Evolutionary conservation across 2,888 invertebrate genomes (phyloP), one percentile per base, ranked within the genome.

Genomic region (Cosmia trapezina): DNA sequence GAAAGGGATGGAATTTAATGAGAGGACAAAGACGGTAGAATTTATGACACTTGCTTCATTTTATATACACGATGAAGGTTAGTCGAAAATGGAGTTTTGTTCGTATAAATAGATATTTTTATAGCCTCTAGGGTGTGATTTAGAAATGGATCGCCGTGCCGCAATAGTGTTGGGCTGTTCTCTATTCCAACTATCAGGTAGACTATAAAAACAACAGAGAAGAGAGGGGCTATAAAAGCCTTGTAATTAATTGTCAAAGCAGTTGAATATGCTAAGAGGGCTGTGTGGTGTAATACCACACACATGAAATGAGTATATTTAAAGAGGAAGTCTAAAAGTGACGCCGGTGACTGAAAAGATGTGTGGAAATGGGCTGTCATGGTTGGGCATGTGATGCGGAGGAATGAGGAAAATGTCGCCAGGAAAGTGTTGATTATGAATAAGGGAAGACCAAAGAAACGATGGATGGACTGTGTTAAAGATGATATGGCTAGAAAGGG

Each of bases 1-100:
- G 70, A 70, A 83, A 83, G 83, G 88, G 87, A 89, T 89, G 80
- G 87, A 89, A 89, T 90, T 89, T 90, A 91, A 91, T 90, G 89
- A 86, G 81, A 72, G 82, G 81, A 63, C 83, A 72, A 82, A 81
- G 78, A 78, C 81, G 79, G 79, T 53, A 69, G 82, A 83, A 84
- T 86, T 87, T 84, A 88, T 85, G 86, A 78, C 63, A 81, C 43
- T 66, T 65, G 66, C 76, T 70, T 73, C 63, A 73, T 59, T 75
- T 76, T 66, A 73, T 72, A 83, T 83, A 73, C 78, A 76, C 78
- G 70, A 28, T 37, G 14, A n/a, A 64, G 22, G 43, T 51, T 19
- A 28, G 53, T 6, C 45, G 41, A 14, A 19, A 65, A 61, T 12
- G 8, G n/a, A 61, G 41, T 47, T 53, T 54, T 69, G 14, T 11